These are phyloP conservation scores for Crotalus viridis DNA, from an alignment of 2,113 vertebrate genomes.

Conservation along the genomic window DNA sequence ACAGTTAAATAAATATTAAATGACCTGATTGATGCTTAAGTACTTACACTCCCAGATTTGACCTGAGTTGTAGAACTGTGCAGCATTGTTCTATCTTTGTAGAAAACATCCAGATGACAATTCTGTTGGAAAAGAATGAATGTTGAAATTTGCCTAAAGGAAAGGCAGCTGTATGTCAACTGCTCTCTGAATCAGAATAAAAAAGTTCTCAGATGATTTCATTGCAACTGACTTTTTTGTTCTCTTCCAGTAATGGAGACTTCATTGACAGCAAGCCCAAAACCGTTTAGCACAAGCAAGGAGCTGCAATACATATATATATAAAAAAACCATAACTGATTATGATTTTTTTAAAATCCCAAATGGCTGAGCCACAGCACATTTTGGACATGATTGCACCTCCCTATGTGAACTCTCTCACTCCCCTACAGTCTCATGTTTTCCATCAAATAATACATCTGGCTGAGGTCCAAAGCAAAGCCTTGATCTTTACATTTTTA, in stretches of 20 bases:
- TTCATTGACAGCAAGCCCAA: conserved; percentile 58
- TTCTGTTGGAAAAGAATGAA: conserved; percentile 35
- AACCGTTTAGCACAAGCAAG: conserved; percentile 55
- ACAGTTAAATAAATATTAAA: conserved; percentile 41
- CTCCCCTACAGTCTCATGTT: not conserved
- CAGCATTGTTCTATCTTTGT: not conserved
- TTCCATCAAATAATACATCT: not conserved
- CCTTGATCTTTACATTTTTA: not conserved
- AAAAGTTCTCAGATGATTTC: conserved; percentile 60
- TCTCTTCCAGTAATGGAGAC: conserved; percentile 38
- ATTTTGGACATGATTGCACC: not conserved
- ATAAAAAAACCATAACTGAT: not conserved
- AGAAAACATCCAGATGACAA: conserved; percentile 14
- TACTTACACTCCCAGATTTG: conserved; percentile 47
- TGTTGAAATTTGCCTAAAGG: conserved; percentile 52
- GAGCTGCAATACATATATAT: conserved; percentile 2
- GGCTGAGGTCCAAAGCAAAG: not conserved
- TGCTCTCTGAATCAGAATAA: conserved; percentile 39
- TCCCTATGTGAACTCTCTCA: not conserved
- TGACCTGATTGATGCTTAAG: conserved; percentile 42
- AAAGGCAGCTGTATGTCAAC: conserved; percentile 35
- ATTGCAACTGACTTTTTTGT: conserved; percentile 57
- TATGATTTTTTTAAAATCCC: conserved; percentile 3
- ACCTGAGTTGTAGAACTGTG: conserved; percentile 26
- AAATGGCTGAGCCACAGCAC: not conserved